Base-by-base conservation (phyloP, 2,113 vertebrate species). In the Promerops cafer region DNA sequence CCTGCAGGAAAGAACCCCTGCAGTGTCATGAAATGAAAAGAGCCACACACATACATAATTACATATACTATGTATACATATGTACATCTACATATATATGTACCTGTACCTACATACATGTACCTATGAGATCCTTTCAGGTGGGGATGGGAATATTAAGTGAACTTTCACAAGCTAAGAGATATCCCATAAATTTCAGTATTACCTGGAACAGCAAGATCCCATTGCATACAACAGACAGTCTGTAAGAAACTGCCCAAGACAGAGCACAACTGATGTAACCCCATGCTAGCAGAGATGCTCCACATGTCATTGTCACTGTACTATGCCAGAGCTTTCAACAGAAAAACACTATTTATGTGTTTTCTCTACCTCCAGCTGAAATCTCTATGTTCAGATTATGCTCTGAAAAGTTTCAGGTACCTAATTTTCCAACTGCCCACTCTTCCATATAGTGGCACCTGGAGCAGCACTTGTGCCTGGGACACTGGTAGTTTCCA, bases 21-120 rank as follows among this genome's bases (percentile, higher is more conserved):
- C 54, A 78, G 35, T 13, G 56, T 23, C 5, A 64, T 44, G 49
- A 35, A 84, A 64, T 11, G 8, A 76, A 39, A 56, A 52, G 10
- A 79, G 31, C 23, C 13, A 57, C 10, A 52, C 13, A 42, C 2
- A 47, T 4, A 45, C 14, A 37, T 13, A 39, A 42, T 53, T 35
- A 53, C 20, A 61, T 14, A 53, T 7, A 31, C 23, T 59, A 14
- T 8, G 10, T 6, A 50, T 13, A 39, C 12, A 49, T 4, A 35
- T 0, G 2, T 6, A 60, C 8, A 47, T 7, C n/a, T 52, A 76
- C 16, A 56, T 15, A 42, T 7, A 61, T 26, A 61, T 13, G 7
- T n/a, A n/a, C n/a, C n/a, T 0, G 7, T 7, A 60, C 0, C 0
- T 4, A n/a, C n/a, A n/a, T n/a, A n/a, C n/a, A 10, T 0, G 7